Evolutionary conservation across 2,797 vertebrate genomes (phyloP).

Genomic region (Sphaeramia orbicularis): DNA sequence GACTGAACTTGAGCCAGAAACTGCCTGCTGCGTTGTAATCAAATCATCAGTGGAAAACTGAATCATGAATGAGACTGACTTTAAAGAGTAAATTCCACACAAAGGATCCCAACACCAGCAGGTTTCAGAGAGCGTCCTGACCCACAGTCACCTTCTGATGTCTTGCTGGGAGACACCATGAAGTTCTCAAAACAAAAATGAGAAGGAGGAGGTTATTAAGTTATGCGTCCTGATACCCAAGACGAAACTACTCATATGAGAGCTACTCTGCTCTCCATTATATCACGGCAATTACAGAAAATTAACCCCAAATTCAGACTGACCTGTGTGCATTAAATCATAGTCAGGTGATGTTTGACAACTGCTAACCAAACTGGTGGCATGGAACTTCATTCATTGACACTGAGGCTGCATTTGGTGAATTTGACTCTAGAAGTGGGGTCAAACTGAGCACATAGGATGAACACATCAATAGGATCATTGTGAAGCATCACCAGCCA

Average conservation of each 20-base stretch:
- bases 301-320: not conserved
- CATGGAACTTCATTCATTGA: not conserved
- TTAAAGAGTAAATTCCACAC: slow-evolving; percentile 19
- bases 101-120: slow-evolving; percentile 15
- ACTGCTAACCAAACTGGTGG: not conserved
- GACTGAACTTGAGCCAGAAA: slow-evolving; percentile 1
- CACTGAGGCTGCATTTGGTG: not conserved
- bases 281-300: slow-evolving; percentile 2
- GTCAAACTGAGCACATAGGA: slow-evolving; percentile 1
- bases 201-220: slow-evolving; percentile 5
- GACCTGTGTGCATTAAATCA: slow-evolving; percentile 3
- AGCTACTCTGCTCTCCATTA: not conserved
- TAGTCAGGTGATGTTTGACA: not conserved
- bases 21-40: slow-evolving; percentile 32
- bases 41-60: slow-evolving; percentile 23
- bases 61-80: slow-evolving; percentile 8
- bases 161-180: not conserved
- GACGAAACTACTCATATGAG: slow-evolving; percentile 16
- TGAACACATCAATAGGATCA: slow-evolving; percentile 4
- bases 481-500: not conserved
- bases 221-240: slow-evolving; percentile 10
- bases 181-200: slow-evolving; percentile 44
- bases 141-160: slow-evolving; percentile 13
- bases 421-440: not conserved
- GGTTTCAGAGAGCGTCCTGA: slow-evolving; percentile 24